Percentiles rank a stretch among this genome's conserved stretches.
Evolutionary conservation across 1,140 invertebrate genomes (phyloP).

Genomic region (Aporrectodea caliginosa): DNA sequence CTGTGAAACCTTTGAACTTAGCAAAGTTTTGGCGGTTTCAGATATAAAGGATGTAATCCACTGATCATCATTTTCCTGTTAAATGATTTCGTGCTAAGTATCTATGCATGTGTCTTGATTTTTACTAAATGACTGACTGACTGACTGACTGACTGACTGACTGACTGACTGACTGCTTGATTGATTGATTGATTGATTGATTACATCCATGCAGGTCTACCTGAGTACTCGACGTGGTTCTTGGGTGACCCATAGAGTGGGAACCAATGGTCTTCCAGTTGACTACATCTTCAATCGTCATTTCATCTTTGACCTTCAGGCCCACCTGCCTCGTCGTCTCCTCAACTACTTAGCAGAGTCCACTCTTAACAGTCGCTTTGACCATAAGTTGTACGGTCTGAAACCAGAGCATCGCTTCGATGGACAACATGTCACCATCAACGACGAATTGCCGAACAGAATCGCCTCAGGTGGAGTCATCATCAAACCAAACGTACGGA

Average conservation of each 20-base stretch:
- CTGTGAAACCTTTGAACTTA: too few species aligned
- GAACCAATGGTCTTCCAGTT: not conserved
- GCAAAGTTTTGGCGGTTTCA: too few species aligned
- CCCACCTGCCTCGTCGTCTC: not conserved
- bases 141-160: too few species aligned
- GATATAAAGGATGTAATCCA: too few species aligned
- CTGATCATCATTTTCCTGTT: too few species aligned
- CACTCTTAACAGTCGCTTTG: constrained; percentile 46
- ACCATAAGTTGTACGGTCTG: constrained; percentile 57
- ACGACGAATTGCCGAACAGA: constrained; percentile 60
- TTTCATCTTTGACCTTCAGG: not conserved
- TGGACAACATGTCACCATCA: constrained; percentile 60
- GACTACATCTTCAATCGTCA: not conserved
- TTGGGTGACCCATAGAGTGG: constrained; percentile 4
- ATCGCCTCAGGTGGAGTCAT: constrained; percentile 56
- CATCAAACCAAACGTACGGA: constrained; percentile 49
- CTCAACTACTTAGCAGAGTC: not conserved
- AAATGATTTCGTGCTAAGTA: too few species aligned
- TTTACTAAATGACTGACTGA: too few species aligned
- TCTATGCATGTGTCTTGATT: too few species aligned
- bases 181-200: too few species aligned
- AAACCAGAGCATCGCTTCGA: constrained; percentile 56
- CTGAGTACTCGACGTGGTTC: constrained; percentile 2
- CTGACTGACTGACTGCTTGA: too few species aligned
- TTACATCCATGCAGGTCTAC: not conserved